Base-by-base conservation (phyloP, 1,140 invertebrate genomes). In the Manduca sexta region DNA sequence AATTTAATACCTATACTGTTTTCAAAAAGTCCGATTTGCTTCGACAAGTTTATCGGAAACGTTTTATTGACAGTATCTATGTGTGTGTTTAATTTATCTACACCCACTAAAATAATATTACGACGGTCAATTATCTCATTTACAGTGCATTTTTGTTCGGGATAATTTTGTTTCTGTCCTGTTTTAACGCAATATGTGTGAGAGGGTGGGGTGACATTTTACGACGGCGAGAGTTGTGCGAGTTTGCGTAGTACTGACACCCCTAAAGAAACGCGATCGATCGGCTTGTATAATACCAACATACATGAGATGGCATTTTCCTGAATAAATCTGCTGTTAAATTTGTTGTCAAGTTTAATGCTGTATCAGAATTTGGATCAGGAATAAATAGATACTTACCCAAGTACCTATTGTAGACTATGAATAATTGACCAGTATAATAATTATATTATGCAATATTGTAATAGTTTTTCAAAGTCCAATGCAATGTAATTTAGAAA, bases 31-130 rank as follows among this genome's bases (percentile, higher is more conserved):
- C 38, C 15, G 5, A 40, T 16, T 16, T 40, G 10, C 7, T 18
- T 17, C 18, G 16, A 40, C 2, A 11, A n/a, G 10, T 40, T 0
- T 10, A 18, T 40, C 12, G 38, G 11, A 40, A 40, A 40, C 15
- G 17, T 16, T 40, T 16, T 40, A 18, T 40, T 12, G 18, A 15
- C 15, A 2, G 39, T 31, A 15, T 13, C 10, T 29, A 14, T 64
- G 59, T 64, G 68, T 12, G 61, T 64, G 34, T 64, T 67, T 68
- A 64, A 71, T 71, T 71, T 35, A 12, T 26, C 41, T 15, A n/a
- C 50, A 67, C 64, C 34, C 50, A 53, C 37, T 60, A 53, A 63
- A 40, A 43, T 30, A 31, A 29, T 29, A 49, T 21, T 43, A 49
- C 40, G 21, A 43, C 0, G 15, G 30, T 13, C 26, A 49, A 21